phyloP scores from a whole-genome alignment of 2,797 vertebrate species.

The Leucoraja ocellata region DNA sequence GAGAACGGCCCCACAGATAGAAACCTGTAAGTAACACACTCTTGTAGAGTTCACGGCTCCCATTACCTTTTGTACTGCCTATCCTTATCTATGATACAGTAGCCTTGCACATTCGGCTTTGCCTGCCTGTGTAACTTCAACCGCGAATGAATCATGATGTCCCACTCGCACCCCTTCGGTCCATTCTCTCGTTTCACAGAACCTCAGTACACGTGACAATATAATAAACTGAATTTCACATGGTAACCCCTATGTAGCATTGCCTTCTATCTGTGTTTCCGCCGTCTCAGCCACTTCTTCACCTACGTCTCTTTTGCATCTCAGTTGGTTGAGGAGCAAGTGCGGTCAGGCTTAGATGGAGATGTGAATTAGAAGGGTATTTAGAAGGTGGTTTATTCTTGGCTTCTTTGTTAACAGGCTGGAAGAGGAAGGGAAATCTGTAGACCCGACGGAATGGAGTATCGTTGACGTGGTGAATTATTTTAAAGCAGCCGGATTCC shows the following conservation, averaged over 20 bases:
- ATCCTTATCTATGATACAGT: neutral
- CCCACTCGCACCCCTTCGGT: too few species aligned
- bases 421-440: slow-evolving; percentile 57
- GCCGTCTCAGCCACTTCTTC: neutral
- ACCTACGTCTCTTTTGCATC: neutral
- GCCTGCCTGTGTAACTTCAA: neutral
- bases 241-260: neutral
- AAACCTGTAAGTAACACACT: slow-evolving; percentile 56
- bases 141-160: neutral
- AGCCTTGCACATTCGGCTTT: neutral
- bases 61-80: neutral
- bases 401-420: slow-evolving; percentile 47
- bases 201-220: too few species aligned
- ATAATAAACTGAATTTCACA: too few species aligned
- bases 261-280: neutral
- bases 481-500: slow-evolving; percentile 73
- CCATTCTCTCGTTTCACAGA: too few species aligned
- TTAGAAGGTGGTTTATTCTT: neutral
- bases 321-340: neutral
- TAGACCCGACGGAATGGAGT: slow-evolving; percentile 72
- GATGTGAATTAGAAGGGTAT: neutral
- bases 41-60: too few species aligned
- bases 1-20: slow-evolving; percentile 57
- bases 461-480: slow-evolving; percentile 78
- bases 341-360: neutral